Percentiles rank a stretch among this genome's conserved stretches.
phyloP scores from a whole-genome alignment of 2,888 invertebrate genomes.

The Caenorhabditis imperialis region DNA sequence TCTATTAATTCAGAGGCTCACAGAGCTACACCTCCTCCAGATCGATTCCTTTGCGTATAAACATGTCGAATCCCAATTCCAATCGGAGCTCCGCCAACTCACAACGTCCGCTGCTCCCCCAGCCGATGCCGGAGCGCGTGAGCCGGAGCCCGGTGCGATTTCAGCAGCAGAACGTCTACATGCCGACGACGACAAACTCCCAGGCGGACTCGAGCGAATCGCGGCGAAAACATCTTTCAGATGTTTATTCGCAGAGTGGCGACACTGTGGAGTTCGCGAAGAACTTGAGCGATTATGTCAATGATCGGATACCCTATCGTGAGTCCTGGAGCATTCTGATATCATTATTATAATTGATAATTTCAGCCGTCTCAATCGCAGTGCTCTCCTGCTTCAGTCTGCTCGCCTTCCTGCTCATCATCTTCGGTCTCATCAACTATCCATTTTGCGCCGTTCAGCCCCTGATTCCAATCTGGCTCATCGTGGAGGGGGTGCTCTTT shows the following conservation, averaged over 20 bases:
- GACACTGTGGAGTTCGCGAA: slow-evolving; percentile 74
- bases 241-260: slow-evolving; percentile 70
- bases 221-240: slow-evolving; percentile 50
- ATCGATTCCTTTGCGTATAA: slow-evolving; percentile 25
- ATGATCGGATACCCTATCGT: slow-evolving; percentile 69
- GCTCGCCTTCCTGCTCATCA: slow-evolving; percentile 47
- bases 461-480: slow-evolving; percentile 75
- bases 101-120: slow-evolving; percentile 29
- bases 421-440: slow-evolving; percentile 64
- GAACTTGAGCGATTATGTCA: slow-evolving; percentile 70
- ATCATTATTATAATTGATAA: not conserved
- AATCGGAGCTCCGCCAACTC: slow-evolving; percentile 42
- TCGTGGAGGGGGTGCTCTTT: slow-evolving; percentile 69
- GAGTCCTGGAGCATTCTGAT: slow-evolving; percentile 1
- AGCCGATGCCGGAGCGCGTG: slow-evolving; percentile 11
- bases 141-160: slow-evolving; percentile 32
- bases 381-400: slow-evolving; percentile 41
- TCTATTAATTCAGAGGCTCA: slow-evolving; percentile 29
- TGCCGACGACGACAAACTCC: slow-evolving; percentile 42
- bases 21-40: slow-evolving; percentile 32
- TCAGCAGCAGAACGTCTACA: slow-evolving; percentile 34
- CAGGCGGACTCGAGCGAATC: slow-evolving; percentile 59
- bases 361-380: slow-evolving; percentile 50
- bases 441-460: slow-evolving; percentile 74
- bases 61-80: slow-evolving; percentile 15